Base-by-base conservation (phyloP, 64 coral and sea anemone genomes). In the Montipora efflorescens region DNA sequence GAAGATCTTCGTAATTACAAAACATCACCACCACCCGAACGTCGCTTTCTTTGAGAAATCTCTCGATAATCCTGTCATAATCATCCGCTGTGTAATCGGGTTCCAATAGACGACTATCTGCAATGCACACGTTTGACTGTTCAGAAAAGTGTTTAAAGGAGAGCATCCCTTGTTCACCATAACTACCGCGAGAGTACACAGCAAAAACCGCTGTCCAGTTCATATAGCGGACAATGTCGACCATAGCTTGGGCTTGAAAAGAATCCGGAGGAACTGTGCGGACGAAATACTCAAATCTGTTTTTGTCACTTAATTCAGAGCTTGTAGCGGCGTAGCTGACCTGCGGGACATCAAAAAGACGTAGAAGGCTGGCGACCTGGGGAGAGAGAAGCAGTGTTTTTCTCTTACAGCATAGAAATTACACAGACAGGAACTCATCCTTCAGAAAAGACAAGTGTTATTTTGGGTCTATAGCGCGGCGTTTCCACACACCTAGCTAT, bases 191-290 rank as follows among this genome's bases (percentile, higher is more conserved):
- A 70, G 96, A 98, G 67, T 98, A 89, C 13, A 98, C 49, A 13
- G 90, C 90, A 58, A 95, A 98, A 55, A 98, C 93, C 13, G 96
- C 90, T 75, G 86, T 89, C 96, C 96, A 98, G 80, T 98, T 92
- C 90, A 98, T 93, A 28, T 20, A 52, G 13, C 70, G 25, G 21
- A 98, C 79, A 22, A 98, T 95, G 59, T 98, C 87, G 5, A 93
- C 64, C 89, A 98, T 98, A 21, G 96, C 96, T 55, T 36, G 81
- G 23, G 96, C 96, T 71, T 98, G 96, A 52, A 87, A 90, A 8
- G 94, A 92, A 82, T 98, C 96, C 22, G 96, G 93, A n/a, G 96
- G 96, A 18, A 98, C 96, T 7, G 96, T 98, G 67, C 96, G 90
- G 36, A 83, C 90, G 59, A 98, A 98, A 62, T 95, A 98, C 66